These are phyloP conservation scores for Dinoponera quadriceps DNA, from an alignment of 1,140 invertebrate genomes.

Conservation along the genomic window DNA sequence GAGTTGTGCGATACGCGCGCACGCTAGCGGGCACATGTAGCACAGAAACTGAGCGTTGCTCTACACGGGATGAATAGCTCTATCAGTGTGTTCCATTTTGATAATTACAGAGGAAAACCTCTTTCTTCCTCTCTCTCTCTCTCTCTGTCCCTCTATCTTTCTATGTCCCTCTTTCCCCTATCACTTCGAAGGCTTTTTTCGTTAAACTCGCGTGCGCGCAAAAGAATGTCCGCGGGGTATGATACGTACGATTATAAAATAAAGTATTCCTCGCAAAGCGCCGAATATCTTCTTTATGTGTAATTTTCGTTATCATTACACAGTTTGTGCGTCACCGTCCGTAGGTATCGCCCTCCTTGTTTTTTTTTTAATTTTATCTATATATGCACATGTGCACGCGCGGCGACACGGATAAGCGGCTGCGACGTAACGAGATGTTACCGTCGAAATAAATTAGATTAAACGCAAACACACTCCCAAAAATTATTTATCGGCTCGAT, in stretches of 20 bases:
- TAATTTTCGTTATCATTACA: background rate
- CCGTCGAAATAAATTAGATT: constrained; percentile 20
- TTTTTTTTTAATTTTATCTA: background rate
- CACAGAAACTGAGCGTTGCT: constrained; percentile 38
- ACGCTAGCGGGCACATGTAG: background rate
- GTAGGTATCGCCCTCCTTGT: background rate
- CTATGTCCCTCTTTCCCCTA: background rate
- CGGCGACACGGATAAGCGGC: background rate
- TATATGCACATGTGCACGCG: background rate
- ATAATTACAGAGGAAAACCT: constrained; percentile 30
- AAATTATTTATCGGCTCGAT: constrained; percentile 3
- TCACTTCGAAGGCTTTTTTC: too few relatives aligned
- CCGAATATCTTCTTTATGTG: background rate
- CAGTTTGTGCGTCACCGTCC: too few relatives aligned
- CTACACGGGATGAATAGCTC: constrained; percentile 39
- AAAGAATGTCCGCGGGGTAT: too few relatives aligned
- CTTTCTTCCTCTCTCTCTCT: background rate
- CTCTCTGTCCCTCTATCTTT: constrained; percentile 6
- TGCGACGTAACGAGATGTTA: background rate
- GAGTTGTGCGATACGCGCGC: constrained; percentile 26
- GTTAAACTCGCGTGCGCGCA: too few relatives aligned
- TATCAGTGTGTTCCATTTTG: constrained; percentile 48
- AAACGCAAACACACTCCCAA: constrained; percentile 21
- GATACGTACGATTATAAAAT: too few relatives aligned
- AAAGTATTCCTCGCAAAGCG: background rate